phyloP scores from a whole-genome alignment of 1,140 invertebrate species.

The Cheumatopsyche charites region DNA sequence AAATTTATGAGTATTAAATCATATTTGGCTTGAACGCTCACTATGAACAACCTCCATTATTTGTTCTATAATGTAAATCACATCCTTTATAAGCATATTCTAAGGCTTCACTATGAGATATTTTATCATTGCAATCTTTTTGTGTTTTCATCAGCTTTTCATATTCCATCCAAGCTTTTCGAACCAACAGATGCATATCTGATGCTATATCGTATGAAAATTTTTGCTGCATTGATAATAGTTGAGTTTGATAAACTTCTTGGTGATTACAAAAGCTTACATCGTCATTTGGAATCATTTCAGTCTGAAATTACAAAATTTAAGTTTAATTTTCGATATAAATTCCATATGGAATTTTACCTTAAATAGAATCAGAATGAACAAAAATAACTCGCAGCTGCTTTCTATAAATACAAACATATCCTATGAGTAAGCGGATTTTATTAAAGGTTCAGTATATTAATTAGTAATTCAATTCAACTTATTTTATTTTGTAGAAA shows the following conservation, averaged over 20 bases:
- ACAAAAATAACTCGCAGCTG: no score
- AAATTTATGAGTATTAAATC: not conserved
- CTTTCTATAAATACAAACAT: no score
- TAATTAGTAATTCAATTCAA: no score
- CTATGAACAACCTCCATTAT: not conserved
- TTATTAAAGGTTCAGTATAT: no score
- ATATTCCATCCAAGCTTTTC: conserved; percentile 21
- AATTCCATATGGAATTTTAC: not conserved
- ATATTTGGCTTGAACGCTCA: not conserved
- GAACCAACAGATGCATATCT: not conserved
- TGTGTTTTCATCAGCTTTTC: conserved; percentile 5
- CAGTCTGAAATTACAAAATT: not conserved
- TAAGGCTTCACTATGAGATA: conserved; percentile 2
- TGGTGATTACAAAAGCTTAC: not conserved
- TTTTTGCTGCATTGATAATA: not conserved
- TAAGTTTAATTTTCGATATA: not conserved
- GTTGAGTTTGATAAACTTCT: not conserved
- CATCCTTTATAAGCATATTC: conserved; percentile 28
- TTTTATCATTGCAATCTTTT: conserved; percentile 1
- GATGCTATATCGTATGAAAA: not conserved
- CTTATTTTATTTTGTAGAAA: no score
- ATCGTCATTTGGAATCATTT: conserved; percentile 19
- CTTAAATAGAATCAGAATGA: no score
- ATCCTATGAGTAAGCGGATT: no score
- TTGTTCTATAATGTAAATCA: conserved; percentile 5